A percentile compares a stretch with the other conserved stretches of the same genome.
These are phyloP conservation scores for Candidula unifasciata DNA, from an alignment of 2,888 invertebrate genomes.

Conservation along the genomic window DNA sequence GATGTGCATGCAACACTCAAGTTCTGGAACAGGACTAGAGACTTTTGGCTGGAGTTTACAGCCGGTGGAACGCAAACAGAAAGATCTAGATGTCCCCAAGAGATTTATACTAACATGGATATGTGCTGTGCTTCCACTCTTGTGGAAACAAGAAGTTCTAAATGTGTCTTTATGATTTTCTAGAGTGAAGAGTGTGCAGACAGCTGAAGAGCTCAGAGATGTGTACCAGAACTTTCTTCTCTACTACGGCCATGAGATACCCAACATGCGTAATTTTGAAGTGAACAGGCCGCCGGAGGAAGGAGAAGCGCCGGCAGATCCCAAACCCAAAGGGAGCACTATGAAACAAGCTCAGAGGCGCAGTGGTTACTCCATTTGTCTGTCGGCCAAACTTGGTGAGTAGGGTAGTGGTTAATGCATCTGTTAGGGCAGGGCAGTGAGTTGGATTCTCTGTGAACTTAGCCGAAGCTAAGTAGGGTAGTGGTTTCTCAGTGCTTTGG, in stretches of 20 bases:
- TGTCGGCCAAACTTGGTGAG: slow-evolving; percentile 86
- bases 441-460: neutral
- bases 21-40: too few species aligned
- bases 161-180: neutral
- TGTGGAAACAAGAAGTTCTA: too few species aligned
- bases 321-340: slow-evolving; percentile 65
- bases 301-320: slow-evolving; percentile 62
- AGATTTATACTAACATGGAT: too few species aligned
- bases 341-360: slow-evolving; percentile 91
- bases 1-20: too few species aligned
- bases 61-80: too few species aligned
- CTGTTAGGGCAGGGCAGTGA: neutral
- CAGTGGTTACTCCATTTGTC: slow-evolving; percentile 92
- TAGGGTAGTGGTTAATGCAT: neutral
- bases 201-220: slow-evolving; percentile 92
- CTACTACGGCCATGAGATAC: slow-evolving; percentile 87
- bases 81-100: too few species aligned
- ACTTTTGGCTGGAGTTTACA: too few species aligned
- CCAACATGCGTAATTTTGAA: slow-evolving; percentile 81
- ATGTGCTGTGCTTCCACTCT: too few species aligned
- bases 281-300: slow-evolving; percentile 70
- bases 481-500: too few species aligned
- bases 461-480: neutral
- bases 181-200: slow-evolving; percentile 74
- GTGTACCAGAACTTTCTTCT: slow-evolving; percentile 94